Percentiles rank a stretch among this genome's conserved stretches.
These are phyloP conservation scores for Boleophthalmus pectinirostris DNA, from an alignment of 2,113 vertebrate species.

Conservation along the genomic window DNA sequence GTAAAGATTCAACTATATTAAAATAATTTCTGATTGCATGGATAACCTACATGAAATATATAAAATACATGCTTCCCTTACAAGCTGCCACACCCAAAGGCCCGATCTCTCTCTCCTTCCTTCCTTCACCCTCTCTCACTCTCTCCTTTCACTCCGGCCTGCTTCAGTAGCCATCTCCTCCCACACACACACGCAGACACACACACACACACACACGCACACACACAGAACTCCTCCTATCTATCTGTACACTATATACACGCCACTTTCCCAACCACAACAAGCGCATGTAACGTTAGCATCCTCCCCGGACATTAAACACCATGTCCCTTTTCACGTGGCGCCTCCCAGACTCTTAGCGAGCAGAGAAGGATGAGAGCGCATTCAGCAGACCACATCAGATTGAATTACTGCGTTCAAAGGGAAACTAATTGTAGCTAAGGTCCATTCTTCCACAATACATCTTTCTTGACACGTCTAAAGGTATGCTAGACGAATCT, in stretches of 20 bases:
- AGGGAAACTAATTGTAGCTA: slow-evolving; percentile 24
- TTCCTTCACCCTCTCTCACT: not conserved
- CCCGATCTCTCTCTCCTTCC: not conserved
- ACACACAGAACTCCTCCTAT: not conserved
- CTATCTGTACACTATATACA: slow-evolving; percentile 8
- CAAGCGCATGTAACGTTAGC: not conserved
- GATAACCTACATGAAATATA: not conserved
- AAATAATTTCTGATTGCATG: not conserved
- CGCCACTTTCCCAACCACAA: slow-evolving; percentile 20
- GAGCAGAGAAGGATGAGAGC: slow-evolving; percentile 29
- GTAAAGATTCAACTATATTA: not conserved
- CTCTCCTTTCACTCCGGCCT: not conserved
- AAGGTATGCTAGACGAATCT: not conserved
- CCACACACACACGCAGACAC: not conserved
- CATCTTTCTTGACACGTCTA: not conserved
- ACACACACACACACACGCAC: not conserved
- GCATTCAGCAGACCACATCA: slow-evolving; percentile 29
- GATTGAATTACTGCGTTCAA: slow-evolving; percentile 47
- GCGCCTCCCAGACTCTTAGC: slow-evolving; percentile 15
- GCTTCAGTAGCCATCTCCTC: not conserved
- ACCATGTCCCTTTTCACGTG: slow-evolving; percentile 1
- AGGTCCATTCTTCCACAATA: not conserved
- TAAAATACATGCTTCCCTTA: not conserved
- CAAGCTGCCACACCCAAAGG: slow-evolving; percentile 47
- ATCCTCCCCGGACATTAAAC: slow-evolving; percentile 28